phyloP scores from a whole-genome alignment of 1,140 invertebrate species.

The Notospermus geniculatus region DNA sequence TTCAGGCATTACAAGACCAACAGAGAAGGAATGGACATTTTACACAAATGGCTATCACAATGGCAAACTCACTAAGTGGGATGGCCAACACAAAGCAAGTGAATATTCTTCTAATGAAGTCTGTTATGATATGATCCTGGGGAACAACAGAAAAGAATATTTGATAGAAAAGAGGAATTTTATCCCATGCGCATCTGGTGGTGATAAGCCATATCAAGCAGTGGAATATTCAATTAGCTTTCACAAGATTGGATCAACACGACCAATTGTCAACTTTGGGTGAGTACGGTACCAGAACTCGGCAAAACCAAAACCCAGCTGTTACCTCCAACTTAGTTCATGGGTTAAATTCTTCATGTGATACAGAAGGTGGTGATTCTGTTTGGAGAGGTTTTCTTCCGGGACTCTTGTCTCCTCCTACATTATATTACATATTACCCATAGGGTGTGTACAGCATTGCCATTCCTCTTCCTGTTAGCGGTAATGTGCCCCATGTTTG shows the following conservation, averaged over 20 bases:
- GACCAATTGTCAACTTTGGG: slow-evolving; percentile 32
- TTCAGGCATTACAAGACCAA: not conserved
- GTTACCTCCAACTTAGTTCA: too few relatives aligned
- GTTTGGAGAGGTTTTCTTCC: too few relatives aligned
- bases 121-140: not conserved
- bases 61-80: not conserved
- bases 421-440: too few relatives aligned
- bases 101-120: not conserved
- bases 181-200: slow-evolving; percentile 32
- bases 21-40: not conserved
- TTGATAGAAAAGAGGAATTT: slow-evolving; percentile 33
- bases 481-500: too few relatives aligned
- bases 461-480: too few relatives aligned
- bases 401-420: too few relatives aligned
- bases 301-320: too few relatives aligned
- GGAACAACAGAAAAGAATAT: not conserved
- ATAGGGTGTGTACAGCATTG: too few relatives aligned
- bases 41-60: slow-evolving; percentile 1
- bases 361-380: too few relatives aligned
- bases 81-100: not conserved
- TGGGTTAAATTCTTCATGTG: too few relatives aligned
- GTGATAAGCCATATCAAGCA: slow-evolving; percentile 41
- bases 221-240: slow-evolving; percentile 38
- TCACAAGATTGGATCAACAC: slow-evolving; percentile 27
- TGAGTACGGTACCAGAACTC: slow-evolving; percentile 16